A percentile compares a stretch with the other conserved stretches of the same genome.
phyloP scores from a whole-genome alignment of 2,888 invertebrate genomes.

The Lithophane ornitopus region DNA sequence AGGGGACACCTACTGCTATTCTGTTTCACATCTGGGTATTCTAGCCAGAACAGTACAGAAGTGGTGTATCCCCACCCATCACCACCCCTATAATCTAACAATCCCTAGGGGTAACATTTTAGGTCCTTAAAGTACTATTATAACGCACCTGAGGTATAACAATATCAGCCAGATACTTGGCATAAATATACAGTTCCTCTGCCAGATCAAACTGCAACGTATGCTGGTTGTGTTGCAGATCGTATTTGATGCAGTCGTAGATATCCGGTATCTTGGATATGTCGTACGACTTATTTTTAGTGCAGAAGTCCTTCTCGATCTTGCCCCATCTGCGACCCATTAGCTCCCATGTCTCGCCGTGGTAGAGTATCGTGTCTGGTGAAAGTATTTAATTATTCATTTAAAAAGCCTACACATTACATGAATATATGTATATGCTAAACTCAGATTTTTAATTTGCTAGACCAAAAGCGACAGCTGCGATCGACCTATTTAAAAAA shows the following conservation, averaged over 20 bases:
- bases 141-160: constrained; percentile 97
- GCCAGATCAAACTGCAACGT: constrained; percentile 98
- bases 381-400: background rate
- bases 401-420: background rate
- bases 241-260: constrained; percentile 99
- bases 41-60: background rate
- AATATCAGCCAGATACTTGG: constrained; percentile 99
- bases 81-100: background rate
- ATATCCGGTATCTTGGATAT: constrained; percentile 99
- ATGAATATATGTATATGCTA: background rate
- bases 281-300: constrained; percentile 97
- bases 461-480: no score
- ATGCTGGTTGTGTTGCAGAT: constrained; percentile 99
- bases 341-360: constrained; percentile 99
- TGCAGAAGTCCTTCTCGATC: constrained; percentile 99
- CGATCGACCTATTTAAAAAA: no score
- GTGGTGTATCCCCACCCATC: background rate
- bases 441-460: no score
- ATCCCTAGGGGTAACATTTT: background rate
- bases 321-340: constrained; percentile 99
- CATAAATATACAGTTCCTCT: constrained; percentile 97
- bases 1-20: background rate
- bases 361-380: constrained; percentile 97
- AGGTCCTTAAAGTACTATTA: background rate
- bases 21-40: background rate